Percentiles rank a stretch among this genome's conserved stretches.
These are phyloP conservation scores for Hippocampus zosterae DNA, from an alignment of 2,113 vertebrate species.

Conservation along the genomic window DNA sequence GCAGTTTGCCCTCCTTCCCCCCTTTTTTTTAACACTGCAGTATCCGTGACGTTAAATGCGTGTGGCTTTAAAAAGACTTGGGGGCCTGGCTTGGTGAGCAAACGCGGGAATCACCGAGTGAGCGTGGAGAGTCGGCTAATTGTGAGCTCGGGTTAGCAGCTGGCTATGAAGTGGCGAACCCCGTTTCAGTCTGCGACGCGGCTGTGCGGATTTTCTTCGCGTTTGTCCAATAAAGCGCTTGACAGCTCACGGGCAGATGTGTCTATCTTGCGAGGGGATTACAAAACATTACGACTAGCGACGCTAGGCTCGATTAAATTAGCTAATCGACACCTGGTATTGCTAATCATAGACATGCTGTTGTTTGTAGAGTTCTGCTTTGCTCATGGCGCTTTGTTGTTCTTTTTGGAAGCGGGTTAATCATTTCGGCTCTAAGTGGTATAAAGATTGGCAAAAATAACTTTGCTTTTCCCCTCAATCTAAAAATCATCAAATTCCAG, in stretches of 20 bases:
- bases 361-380: too few relatives aligned
- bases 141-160: neutral
- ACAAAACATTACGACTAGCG: too few relatives aligned
- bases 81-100: neutral
- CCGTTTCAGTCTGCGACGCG: too few relatives aligned
- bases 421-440: neutral
- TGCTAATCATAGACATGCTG: too few relatives aligned
- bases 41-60: neutral
- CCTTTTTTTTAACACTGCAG: too few relatives aligned
- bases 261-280: too few relatives aligned
- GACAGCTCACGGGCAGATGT: too few relatives aligned
- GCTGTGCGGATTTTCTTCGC: too few relatives aligned
- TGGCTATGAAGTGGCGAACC: neutral
- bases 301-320: too few relatives aligned
- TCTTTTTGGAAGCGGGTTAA: neutral
- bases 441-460: neutral
- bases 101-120: neutral
- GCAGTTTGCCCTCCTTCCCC: constrained; percentile 15
- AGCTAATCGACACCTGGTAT: too few relatives aligned
- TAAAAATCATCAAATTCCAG: neutral
- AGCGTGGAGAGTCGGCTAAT: neutral
- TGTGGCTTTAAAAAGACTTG: neutral
- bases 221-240: too few relatives aligned
- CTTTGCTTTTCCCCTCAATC: too few relatives aligned
- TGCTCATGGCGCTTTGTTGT: neutral